Evolutionary conservation across 2,113 vertebrate species (phyloP), one percentile per base, ranked within the genome.

Genomic region (Eulemur rufifrons): DNA sequence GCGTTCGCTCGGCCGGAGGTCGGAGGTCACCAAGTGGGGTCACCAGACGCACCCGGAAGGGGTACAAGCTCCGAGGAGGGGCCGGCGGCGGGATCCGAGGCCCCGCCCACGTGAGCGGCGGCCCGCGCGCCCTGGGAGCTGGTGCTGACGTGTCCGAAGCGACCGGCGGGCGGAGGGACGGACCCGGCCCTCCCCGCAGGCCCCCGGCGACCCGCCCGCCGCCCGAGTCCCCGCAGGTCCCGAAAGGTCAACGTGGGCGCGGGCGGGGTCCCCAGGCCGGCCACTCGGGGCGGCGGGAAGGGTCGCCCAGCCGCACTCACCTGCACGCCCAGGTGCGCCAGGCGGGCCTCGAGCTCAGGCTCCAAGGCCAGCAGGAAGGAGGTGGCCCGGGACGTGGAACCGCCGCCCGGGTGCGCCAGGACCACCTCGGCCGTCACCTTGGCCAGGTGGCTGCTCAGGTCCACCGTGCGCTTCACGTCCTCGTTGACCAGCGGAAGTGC

Each of bases 401-500:
- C 91, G n/a, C 98, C 97, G 45, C 98, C 96, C 34, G 98, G 95
- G 91, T 99, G 99, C 56, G 98, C 98, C 82, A 99, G 96, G 56
- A 98, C 98, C 50, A 99, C 98, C 96, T 99, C 99, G 25, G 99
- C 98, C 63, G 99, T 99, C 91, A 99, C 99, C 95, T 99, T 99
- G 63, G 99, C 99, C 87, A 99, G 98, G 97, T 99, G 99, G 39
- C 99, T 99, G 98, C 99, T 98, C 92, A 99, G 98, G 87, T 99
- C 99, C 97, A 99, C 98, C 2, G 99, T 99, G 93, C 99, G 99
- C 98, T 99, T 99, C 95, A 99, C 99, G 4, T 99, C 99, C 77
- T 99, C 99, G 94, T 99, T 99, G 42, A 99, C 97, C 81, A 99
- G 97, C 23, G 98, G 98, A 63, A 97, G 56, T 17, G 54, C 17